These are phyloP conservation scores for Macroglossus sobrinus DNA, from an alignment of 2,113 vertebrate genomes.

Conservation along the genomic window DNA sequence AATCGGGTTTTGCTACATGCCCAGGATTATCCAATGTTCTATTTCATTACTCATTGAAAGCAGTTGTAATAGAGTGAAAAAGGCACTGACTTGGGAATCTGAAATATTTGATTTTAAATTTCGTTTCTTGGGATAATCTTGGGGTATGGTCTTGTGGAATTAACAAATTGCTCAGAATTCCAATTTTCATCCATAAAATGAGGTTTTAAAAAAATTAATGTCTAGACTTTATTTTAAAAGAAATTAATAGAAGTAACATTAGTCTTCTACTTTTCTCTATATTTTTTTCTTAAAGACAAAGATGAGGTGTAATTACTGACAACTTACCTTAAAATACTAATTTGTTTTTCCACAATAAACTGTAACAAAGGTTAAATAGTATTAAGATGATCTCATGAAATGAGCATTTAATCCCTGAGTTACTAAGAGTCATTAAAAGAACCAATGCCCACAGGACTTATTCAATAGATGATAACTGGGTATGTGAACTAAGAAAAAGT, in stretches of 20 bases:
- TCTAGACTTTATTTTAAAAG: neutral
- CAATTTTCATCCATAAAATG: neutral
- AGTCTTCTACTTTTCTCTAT: neutral
- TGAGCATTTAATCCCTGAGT: neutral
- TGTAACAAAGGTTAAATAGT: neutral
- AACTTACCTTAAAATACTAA: conserved; percentile 8
- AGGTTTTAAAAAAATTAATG: neutral
- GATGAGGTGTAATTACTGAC: neutral
- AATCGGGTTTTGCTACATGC: neutral
- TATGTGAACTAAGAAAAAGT: neutral
- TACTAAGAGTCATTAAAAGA: neutral
- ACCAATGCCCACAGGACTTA: neutral
- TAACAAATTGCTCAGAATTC: neutral
- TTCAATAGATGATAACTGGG: neutral
- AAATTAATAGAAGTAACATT: neutral
- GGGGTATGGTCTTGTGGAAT: neutral
- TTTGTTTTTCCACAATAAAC: neutral
- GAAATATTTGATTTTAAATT: neutral
- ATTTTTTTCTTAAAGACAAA: conserved; percentile 12
- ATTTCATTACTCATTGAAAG: neutral
- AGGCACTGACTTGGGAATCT: neutral
- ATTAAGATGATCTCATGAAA: neutral
- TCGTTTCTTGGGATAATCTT: neutral
- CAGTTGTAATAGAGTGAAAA: neutral
- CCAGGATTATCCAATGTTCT: neutral